Conservation (phyloP, 2,797 vertebrate genomes). For the Cygnus olor region DNA sequence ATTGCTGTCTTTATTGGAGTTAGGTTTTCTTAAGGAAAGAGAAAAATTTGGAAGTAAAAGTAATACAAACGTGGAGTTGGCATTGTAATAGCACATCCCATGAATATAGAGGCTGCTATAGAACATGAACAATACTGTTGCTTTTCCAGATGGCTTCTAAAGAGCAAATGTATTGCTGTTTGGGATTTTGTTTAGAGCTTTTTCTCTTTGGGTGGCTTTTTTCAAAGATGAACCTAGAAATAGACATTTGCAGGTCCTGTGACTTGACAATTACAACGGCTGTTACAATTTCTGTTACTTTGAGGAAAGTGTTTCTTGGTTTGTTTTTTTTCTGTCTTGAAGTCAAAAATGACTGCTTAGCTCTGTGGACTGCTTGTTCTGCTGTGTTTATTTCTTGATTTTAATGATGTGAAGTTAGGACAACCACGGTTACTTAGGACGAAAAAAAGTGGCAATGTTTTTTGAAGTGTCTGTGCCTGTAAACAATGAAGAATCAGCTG, state of each 20-base stretch:
- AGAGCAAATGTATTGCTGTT: conserved; percentile 33
- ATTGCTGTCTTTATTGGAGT: background rate
- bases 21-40: background rate
- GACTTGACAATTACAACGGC: conserved; percentile 35
- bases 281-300: background rate
- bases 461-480: conserved; percentile 61
- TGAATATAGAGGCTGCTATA: conserved; percentile 33
- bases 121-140: conserved; percentile 50
- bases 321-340: conserved; percentile 11
- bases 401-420: background rate
- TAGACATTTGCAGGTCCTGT: conserved; percentile 38
- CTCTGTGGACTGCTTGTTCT: background rate
- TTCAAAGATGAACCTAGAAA: conserved; percentile 36
- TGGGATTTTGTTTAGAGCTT: conserved; percentile 40
- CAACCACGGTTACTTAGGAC: background rate
- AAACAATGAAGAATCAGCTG: conserved; percentile 78
- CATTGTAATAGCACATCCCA: conserved; percentile 4
- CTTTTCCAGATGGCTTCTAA: conserved; percentile 64
- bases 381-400: background rate
- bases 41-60: background rate
- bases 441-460: conserved; percentile 36
- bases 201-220: conserved; percentile 15
- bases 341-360: background rate
- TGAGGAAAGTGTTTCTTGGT: background rate
- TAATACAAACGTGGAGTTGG: background rate